These are phyloP conservation scores for Semotilus atromaculatus DNA, from an alignment of 2,797 vertebrate species.

Conservation along the genomic window DNA sequence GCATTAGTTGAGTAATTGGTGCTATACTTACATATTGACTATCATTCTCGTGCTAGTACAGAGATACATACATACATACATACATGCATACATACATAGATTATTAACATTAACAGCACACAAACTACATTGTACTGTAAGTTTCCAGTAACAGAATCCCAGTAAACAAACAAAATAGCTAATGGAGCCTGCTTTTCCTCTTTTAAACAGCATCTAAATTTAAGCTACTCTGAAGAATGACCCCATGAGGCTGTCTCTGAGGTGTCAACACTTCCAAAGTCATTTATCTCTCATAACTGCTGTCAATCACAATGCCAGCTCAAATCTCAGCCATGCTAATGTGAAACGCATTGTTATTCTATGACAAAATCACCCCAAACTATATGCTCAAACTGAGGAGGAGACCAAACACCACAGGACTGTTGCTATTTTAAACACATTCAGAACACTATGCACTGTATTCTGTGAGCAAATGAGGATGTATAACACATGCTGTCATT, in stretches of 20 bases:
- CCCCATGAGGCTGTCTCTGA: slow-evolving; percentile 63
- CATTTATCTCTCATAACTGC: slow-evolving; percentile 65
- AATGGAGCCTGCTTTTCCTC: slow-evolving; percentile 6
- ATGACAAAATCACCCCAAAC: slow-evolving; percentile 61
- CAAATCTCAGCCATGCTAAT: slow-evolving; percentile 68
- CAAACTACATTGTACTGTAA: neutral
- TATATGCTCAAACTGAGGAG: slow-evolving; percentile 34
- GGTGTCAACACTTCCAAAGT: slow-evolving; percentile 64
- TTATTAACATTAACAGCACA: too few species aligned
- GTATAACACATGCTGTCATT: slow-evolving; percentile 10
- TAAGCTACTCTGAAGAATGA: slow-evolving; percentile 56
- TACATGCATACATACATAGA: too few species aligned
- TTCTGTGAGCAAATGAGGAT: slow-evolving; percentile 5
- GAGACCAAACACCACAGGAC: slow-evolving; percentile 27
- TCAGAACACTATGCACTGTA: neutral
- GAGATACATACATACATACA: too few species aligned
- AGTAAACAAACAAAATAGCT: neutral
- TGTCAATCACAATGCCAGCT: slow-evolving; percentile 72
- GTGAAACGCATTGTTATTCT: slow-evolving; percentile 65
- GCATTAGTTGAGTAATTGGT: neutral
- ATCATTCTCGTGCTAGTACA: neutral
- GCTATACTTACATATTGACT: neutral
- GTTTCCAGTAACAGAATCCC: neutral
- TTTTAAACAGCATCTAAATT: slow-evolving; percentile 2
- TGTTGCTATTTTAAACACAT: slow-evolving; percentile 34